These are phyloP conservation scores for Rhysida immarginata DNA, from an alignment of 1,140 invertebrate species.

Conservation along the genomic window DNA sequence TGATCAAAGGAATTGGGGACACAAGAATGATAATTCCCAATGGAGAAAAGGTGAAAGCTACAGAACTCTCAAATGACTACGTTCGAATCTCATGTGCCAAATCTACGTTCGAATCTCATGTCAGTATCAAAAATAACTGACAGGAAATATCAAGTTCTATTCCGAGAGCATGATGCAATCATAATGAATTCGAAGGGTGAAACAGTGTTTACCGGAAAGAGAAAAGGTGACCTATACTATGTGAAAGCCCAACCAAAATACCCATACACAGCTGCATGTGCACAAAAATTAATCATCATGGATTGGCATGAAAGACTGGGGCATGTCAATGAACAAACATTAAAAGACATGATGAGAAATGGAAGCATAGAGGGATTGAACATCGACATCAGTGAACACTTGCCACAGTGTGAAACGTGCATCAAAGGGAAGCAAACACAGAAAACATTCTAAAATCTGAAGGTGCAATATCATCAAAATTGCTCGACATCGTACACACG, in stretches of 20 bases:
- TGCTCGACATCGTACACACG: constrained; percentile 7
- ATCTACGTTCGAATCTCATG: constrained; percentile 5
- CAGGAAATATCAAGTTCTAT: background rate
- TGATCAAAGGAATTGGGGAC: background rate
- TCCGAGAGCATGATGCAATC: background rate
- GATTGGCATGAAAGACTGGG: constrained; percentile 7
- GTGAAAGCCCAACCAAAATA: too few relatives aligned
- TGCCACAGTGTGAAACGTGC: constrained; percentile 1
- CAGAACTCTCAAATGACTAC: background rate
- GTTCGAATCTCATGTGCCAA: background rate
- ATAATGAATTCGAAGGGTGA: background rate
- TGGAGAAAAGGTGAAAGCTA: background rate
- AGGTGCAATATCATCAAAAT: background rate
- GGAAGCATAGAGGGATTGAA: background rate
- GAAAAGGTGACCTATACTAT: background rate
- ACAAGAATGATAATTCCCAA: background rate
- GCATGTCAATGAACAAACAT: constrained; percentile 3
- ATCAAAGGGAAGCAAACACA: constrained; percentile 7
- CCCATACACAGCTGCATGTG: too few relatives aligned
- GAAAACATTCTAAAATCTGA: background rate
- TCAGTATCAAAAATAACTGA: constrained; percentile 8
- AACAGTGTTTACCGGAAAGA: background rate
- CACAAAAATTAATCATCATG: background rate
- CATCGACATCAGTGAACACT: background rate
- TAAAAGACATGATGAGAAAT: constrained; percentile 4